These are phyloP conservation scores for Nasonia vitripennis DNA, from an alignment of 1,140 invertebrate genomes.

Conservation along the genomic window DNA sequence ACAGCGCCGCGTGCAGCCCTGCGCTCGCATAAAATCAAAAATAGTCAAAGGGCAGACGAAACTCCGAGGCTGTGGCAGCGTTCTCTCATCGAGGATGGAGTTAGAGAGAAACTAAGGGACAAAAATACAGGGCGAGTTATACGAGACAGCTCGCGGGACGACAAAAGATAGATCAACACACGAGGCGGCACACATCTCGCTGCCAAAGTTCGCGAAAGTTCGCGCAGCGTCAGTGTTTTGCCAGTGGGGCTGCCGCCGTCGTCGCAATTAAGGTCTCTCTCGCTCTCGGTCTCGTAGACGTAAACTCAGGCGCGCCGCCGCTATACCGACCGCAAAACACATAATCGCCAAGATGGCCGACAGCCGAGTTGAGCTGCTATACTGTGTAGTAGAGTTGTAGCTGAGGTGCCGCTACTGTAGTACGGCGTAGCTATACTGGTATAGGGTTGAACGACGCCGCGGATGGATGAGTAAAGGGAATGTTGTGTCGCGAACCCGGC, in stretches of 20 bases:
- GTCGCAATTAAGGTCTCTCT: constrained; percentile 40
- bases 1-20: no score
- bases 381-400: background rate
- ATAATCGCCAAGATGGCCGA: constrained; percentile 48
- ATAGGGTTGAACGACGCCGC: no score
- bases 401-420: no score
- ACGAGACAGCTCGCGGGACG: background rate
- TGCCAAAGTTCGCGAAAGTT: constrained; percentile 24
- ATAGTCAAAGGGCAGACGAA: background rate
- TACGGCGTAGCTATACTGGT: no score
- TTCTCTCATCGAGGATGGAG: background rate
- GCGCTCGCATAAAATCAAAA: background rate
- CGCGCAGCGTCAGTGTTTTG: constrained; percentile 14
- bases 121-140: constrained; percentile 28
- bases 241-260: background rate
- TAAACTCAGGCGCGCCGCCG: background rate
- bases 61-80: no score
- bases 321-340: constrained; percentile 37
- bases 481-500: no score
- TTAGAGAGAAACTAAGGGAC: background rate
- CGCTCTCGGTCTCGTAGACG: constrained; percentile 15
- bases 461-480: no score
- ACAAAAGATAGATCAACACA: constrained; percentile 42
- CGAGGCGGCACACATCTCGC: background rate
- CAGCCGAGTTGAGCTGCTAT: background rate